Evolutionary conservation across 2,888 invertebrate genomes (phyloP).

Genomic region (Julus scanicus): DNA sequence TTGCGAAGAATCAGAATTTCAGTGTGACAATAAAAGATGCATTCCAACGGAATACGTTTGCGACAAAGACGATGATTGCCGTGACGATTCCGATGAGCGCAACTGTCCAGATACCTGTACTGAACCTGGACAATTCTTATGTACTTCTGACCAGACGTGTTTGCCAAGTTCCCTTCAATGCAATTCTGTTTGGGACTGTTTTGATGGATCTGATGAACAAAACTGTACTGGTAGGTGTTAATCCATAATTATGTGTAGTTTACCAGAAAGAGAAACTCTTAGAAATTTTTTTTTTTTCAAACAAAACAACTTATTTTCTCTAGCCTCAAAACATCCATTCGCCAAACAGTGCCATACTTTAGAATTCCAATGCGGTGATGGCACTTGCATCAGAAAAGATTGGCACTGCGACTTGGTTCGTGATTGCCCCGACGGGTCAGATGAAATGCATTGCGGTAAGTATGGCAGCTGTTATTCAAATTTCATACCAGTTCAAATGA

Average conservation of each 20-base stretch:
- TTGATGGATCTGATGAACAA: constrained; percentile 67
- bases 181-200: constrained; percentile 65
- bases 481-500: background rate
- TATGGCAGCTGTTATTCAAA: background rate
- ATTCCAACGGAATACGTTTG: constrained; percentile 76
- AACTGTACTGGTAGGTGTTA: constrained; percentile 61
- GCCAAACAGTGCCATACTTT: constrained; percentile 61
- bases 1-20: constrained; percentile 75
- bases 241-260: no score
- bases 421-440: constrained; percentile 84
- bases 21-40: constrained; percentile 79
- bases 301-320: background rate
- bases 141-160: constrained; percentile 69
- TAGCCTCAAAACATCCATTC: constrained; percentile 64
- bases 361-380: constrained; percentile 63
- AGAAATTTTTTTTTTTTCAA: no score
- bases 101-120: constrained; percentile 71
- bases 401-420: constrained; percentile 62
- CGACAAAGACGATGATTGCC: constrained; percentile 80
- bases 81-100: constrained; percentile 76
- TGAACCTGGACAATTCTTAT: constrained; percentile 68
- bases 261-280: no score
- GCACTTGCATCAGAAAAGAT: constrained; percentile 62
- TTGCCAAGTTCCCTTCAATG: constrained; percentile 66
- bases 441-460: constrained; percentile 76